Evolutionary conservation across 2,888 invertebrate species (phyloP).

Genomic region (Melanargia galathea): DNA sequence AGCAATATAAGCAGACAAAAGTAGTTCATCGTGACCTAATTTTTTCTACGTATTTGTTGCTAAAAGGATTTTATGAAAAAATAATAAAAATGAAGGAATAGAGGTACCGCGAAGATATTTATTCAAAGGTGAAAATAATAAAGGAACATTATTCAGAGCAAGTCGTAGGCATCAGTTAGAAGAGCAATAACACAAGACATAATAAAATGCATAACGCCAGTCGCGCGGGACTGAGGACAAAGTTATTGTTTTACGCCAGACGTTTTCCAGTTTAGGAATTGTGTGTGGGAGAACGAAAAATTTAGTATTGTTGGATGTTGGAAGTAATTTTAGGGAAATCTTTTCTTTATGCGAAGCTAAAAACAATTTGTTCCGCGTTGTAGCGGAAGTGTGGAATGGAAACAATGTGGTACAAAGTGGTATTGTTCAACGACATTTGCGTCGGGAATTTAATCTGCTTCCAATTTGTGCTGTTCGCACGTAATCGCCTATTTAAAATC

Average conservation of each 20-base stretch:
- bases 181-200: neutral
- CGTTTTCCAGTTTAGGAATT: constrained; percentile 20
- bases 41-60: too few relatives aligned
- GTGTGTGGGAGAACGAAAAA: constrained; percentile 22
- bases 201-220: neutral
- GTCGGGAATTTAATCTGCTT: constrained; percentile 31
- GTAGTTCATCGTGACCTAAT: too few relatives aligned
- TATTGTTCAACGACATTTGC: constrained; percentile 24
- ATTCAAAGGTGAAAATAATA: too few relatives aligned
- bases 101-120: neutral
- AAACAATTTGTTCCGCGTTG: constrained; percentile 30
- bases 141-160: neutral
- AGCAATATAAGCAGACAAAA: too few relatives aligned
- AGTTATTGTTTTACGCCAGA: constrained; percentile 12
- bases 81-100: neutral
- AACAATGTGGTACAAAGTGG: constrained; percentile 18
- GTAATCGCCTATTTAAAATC: neutral
- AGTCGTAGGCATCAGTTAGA: neutral
- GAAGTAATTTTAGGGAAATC: constrained; percentile 30
- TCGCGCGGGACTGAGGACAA: neutral
- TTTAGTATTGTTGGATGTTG: constrained; percentile 14
- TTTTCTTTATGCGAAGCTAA: constrained; percentile 23
- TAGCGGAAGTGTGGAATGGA: constrained; percentile 26
- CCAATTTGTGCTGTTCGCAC: constrained; percentile 6
- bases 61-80: too few relatives aligned